These are phyloP conservation scores for Dimorphilus gyrociliatus DNA, from an alignment of 2,888 invertebrate genomes.

Conservation along the genomic window DNA sequence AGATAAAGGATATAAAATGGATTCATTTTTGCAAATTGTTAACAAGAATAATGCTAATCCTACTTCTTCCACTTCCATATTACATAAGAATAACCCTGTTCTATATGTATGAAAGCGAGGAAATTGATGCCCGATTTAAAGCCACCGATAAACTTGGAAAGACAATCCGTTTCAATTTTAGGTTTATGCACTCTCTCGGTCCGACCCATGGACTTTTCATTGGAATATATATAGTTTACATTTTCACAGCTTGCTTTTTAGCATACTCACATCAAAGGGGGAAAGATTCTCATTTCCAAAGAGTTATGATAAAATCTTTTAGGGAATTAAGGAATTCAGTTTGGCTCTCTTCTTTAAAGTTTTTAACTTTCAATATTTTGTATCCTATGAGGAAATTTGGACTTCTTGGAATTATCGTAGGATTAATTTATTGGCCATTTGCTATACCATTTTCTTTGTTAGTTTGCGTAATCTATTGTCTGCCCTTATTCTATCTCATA, in stretches of 20 bases:
- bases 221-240: constrained; percentile 17
- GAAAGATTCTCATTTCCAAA: constrained; percentile 17
- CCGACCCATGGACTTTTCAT: constrained; percentile 21
- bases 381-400: constrained; percentile 28
- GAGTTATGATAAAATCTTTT: constrained; percentile 20
- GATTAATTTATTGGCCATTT: constrained; percentile 18
- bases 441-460: constrained; percentile 18
- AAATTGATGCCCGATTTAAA: constrained; percentile 12
- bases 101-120: constrained; percentile 19
- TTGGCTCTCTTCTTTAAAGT: constrained; percentile 20
- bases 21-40: too few relatives aligned
- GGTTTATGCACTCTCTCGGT: constrained; percentile 20
- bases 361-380: constrained; percentile 17
- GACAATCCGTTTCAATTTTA: too few relatives aligned
- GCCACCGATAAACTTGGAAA: constrained; percentile 11
- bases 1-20: too few relatives aligned
- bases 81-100: constrained; percentile 19
- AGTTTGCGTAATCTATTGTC: constrained; percentile 20
- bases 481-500: constrained; percentile 25
- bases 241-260: constrained; percentile 15
- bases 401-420: constrained; percentile 19
- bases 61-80: constrained; percentile 23
- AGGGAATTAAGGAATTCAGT: constrained; percentile 23
- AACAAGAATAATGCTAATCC: too few relatives aligned
- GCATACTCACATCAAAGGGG: constrained; percentile 13